Percentiles rank a stretch among this genome's conserved stretches.
These are phyloP conservation scores for Hemiscyllium ocellatum DNA, from an alignment of 2,113 vertebrate species.

Conservation along the genomic window DNA sequence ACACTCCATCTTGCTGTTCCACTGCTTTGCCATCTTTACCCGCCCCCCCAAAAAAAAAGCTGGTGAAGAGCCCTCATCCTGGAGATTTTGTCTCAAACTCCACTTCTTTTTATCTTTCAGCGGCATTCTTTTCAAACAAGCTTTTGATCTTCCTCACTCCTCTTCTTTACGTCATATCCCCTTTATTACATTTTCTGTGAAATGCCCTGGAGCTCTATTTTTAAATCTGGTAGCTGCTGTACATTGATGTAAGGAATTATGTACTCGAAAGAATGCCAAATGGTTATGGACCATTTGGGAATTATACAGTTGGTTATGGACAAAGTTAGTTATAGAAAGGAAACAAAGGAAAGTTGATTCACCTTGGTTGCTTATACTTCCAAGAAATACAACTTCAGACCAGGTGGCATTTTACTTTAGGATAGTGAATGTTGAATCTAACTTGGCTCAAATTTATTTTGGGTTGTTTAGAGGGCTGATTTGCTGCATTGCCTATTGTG, in stretches of 20 bases:
- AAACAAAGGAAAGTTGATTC: not conserved
- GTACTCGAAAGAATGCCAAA: not conserved
- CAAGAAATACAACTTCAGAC: not conserved
- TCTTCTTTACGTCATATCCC: not conserved
- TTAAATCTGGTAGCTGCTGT: not conserved
- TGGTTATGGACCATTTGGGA: not conserved
- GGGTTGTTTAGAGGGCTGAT: not conserved
- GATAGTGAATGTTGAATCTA: not conserved
- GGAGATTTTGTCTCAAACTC: not conserved
- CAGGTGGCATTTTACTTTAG: not conserved
- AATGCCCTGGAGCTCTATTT: not conserved
- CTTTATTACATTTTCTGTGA: not conserved
- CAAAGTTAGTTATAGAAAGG: not conserved
- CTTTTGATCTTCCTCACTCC: not conserved
- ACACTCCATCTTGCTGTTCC: too few species aligned
- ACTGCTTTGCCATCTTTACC: too few species aligned
- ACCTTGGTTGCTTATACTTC: not conserved
- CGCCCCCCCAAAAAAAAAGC: not conserved
- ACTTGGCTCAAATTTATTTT: not conserved
- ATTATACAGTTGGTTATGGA: not conserved
- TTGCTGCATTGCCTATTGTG: not conserved
- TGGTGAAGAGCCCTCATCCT: not conserved
- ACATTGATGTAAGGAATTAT: not conserved
- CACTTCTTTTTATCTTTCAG: too few species aligned
- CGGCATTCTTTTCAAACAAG: not conserved